Percentiles rank a stretch among this genome's conserved stretches.
phyloP scores from a whole-genome alignment of 1,140 invertebrate genomes.

The Eriocheir sinensis region DNA sequence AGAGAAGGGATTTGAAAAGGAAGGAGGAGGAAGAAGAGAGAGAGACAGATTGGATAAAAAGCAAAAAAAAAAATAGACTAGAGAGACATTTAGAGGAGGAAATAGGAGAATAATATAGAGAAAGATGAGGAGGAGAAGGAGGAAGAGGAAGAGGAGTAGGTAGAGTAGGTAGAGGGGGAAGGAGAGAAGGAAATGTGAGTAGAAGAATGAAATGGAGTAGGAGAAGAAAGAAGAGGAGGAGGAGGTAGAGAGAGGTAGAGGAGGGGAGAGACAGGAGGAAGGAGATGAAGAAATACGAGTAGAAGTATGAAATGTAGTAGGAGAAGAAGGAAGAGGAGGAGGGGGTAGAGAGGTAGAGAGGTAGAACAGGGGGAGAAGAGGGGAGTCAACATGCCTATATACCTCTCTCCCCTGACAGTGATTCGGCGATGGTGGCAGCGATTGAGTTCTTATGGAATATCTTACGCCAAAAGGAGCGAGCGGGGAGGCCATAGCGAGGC shows the following conservation, averaged over 20 bases:
- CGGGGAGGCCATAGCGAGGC: not conserved
- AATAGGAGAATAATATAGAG: not conserved
- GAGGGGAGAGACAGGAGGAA: not conserved
- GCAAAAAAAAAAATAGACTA: not conserved
- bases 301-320: too few species aligned
- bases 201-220: not conserved
- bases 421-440: not conserved
- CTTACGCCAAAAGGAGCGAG: conserved; percentile 6
- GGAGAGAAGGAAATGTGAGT: not conserved
- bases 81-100: not conserved
- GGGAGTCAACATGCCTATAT: not conserved
- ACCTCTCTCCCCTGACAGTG: not conserved
- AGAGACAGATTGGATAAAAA: conserved; percentile 27
- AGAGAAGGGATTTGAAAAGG: not conserved
- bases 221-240: not conserved
- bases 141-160: not conserved
- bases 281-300: not conserved
- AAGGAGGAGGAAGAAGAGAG: not conserved
- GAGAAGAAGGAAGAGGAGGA: not conserved
- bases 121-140: not conserved
- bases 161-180: not conserved
- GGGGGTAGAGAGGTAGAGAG: not conserved
- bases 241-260: not conserved
- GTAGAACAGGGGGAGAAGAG: not conserved
- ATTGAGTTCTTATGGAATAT: not conserved